Evolutionary conservation across 2,113 vertebrate genomes (phyloP).

Genomic region (Saimiri boliviensis): DNA sequence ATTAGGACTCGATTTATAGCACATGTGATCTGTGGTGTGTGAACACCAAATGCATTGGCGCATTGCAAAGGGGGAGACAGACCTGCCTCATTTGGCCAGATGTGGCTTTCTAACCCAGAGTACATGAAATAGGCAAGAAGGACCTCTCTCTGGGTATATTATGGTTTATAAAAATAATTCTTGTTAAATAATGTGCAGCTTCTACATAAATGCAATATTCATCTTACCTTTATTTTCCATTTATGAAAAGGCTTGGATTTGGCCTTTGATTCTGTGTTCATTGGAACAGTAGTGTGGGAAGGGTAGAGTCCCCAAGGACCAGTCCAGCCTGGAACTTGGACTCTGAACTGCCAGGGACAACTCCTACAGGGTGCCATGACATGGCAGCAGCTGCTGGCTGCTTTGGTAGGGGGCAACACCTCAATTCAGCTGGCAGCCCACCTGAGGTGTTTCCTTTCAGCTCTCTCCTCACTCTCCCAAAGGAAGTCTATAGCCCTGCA

Average conservation of each 20-base stretch:
- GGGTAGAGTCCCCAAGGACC: neutral
- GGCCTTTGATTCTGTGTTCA: neutral
- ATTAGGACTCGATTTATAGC: rapidly evolving
- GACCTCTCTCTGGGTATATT: neutral
- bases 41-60: neutral
- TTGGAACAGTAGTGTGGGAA: neutral
- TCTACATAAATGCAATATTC: neutral
- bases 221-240: neutral
- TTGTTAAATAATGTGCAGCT: neutral
- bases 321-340: neutral
- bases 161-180: neutral
- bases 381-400: neutral
- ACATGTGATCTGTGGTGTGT: rapidly evolving
- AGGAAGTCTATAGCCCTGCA: neutral
- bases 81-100: neutral
- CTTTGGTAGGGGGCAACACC: neutral
- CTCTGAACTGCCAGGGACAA: no score
- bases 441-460: rapidly evolving
- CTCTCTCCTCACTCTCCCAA: neutral
- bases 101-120: neutral
- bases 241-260: neutral
- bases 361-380: no score
- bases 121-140: neutral
- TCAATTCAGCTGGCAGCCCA: rapidly evolving
- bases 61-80: no score